Conservation (phyloP, 1,140 invertebrate species). For the Tetranychus urticae region DNA sequence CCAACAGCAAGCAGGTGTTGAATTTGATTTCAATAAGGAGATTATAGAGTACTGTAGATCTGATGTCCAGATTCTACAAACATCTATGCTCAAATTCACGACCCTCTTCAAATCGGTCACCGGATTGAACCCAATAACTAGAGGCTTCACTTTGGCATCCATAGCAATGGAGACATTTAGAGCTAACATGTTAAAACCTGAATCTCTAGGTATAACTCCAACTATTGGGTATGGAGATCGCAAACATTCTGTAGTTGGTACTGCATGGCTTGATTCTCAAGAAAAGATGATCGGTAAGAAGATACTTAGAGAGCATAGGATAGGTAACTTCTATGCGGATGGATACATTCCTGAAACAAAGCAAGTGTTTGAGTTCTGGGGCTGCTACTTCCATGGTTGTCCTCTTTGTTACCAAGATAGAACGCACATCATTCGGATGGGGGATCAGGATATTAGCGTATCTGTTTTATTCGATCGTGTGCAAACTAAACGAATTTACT, state of each 20-base stretch:
- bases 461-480: neutral
- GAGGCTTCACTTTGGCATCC: neutral
- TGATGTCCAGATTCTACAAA: neutral
- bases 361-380: neutral
- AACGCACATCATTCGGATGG: neutral
- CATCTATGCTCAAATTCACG: neutral
- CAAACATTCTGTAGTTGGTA: neutral
- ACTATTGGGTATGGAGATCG: neutral
- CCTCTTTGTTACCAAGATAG: neutral
- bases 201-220: neutral
- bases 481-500: neutral
- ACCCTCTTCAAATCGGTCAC: neutral
- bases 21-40: neutral
- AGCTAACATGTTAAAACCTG: neutral
- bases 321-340: neutral
- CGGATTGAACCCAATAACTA: neutral
- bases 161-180: neutral
- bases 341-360: neutral
- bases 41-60: neutral
- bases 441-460: neutral
- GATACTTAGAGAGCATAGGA: neutral
- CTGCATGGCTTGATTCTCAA: neutral
- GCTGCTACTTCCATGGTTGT: constrained; percentile 3
- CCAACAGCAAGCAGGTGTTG: neutral
- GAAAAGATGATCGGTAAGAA: neutral